Conservation (phyloP, 2,888 invertebrate species). For the Pocota personata region DNA sequence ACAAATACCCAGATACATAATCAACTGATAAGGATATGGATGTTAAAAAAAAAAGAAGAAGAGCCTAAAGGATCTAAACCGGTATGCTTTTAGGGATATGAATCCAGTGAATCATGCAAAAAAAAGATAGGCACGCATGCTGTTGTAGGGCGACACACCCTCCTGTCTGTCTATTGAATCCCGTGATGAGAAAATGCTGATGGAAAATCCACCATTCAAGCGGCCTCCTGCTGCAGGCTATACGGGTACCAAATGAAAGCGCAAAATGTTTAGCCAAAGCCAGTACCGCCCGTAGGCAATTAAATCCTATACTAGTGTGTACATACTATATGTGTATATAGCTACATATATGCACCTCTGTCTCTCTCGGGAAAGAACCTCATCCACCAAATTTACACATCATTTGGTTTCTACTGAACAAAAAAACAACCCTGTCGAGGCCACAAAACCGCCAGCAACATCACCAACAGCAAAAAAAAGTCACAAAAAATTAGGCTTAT, state of each 20-base stretch:
- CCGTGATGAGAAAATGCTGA: conserved; percentile 50
- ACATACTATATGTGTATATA: too few species aligned
- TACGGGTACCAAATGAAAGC: conserved; percentile 34
- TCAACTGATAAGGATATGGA: conserved; percentile 62
- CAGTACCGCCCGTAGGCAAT: conserved; percentile 51
- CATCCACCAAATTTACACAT: conserved; percentile 18
- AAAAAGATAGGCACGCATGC: conserved; percentile 20
- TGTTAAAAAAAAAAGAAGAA: too few species aligned
- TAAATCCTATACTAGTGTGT: conserved; percentile 57
- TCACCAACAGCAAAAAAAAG: not conserved
- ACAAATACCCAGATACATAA: conserved; percentile 65
- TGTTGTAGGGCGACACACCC: not conserved
- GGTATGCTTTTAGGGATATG: conserved; percentile 61
- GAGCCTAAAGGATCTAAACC: conserved; percentile 42
- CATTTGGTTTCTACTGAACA: conserved; percentile 17
- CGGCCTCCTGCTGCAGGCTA: not conserved
- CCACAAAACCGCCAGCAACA: not conserved
- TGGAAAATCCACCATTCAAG: conserved; percentile 12
- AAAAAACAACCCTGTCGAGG: not conserved
- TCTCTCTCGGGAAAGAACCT: not conserved
- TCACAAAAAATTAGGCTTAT: not conserved
- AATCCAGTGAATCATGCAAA: conserved; percentile 54
- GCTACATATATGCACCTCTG: conserved; percentile 34
- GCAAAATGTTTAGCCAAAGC: conserved; percentile 48
- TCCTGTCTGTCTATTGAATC: conserved; percentile 11